phyloP scores from a whole-genome alignment of 2,888 invertebrate genomes.

The Teleogryllus oceanicus region DNA sequence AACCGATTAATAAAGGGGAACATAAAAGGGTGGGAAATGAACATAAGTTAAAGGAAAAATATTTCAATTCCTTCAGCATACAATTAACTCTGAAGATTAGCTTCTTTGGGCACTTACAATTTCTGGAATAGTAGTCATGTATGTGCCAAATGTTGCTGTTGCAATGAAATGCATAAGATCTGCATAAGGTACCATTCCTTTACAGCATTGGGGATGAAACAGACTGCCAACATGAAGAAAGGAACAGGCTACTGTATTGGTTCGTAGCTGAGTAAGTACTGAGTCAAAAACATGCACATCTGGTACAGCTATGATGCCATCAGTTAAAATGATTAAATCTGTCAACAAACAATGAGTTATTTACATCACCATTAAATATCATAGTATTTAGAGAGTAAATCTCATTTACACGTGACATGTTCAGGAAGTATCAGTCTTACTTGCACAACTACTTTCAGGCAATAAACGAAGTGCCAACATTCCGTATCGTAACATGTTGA shows the following conservation, averaged over 20 bases:
- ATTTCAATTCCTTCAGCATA: background rate
- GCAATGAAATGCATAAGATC: slow-evolving; percentile 73
- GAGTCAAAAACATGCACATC: slow-evolving; percentile 70
- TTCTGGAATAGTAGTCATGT: slow-evolving; percentile 57
- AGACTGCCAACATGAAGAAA: slow-evolving; percentile 68
- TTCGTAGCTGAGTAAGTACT: slow-evolving; percentile 67
- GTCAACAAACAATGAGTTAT: slow-evolving; percentile 28
- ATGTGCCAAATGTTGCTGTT: slow-evolving; percentile 69
- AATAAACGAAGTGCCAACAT: slow-evolving; percentile 69
- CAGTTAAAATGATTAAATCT: slow-evolving; percentile 71
- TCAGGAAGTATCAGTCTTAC: slow-evolving; percentile 50
- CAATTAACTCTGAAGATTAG: slow-evolving; percentile 18
- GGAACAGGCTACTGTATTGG: slow-evolving; percentile 68
- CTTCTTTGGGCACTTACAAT: slow-evolving; percentile 45
- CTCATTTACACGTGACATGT: slow-evolving; percentile 23
- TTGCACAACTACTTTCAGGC: slow-evolving; percentile 70
- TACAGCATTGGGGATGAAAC: slow-evolving; percentile 63
- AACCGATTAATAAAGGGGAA: no score
- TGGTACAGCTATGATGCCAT: slow-evolving; percentile 68
- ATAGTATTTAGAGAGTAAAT: background rate
- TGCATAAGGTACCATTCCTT: slow-evolving; percentile 67
- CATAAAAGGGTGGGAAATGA: no score
- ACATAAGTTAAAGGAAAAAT: no score
- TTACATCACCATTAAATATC: background rate
- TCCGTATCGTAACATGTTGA: slow-evolving; percentile 73